Evolutionary conservation across 1,140 invertebrate genomes (phyloP), one percentile per base, ranked within the genome.

Genomic region (Micrasema minimum): DNA sequence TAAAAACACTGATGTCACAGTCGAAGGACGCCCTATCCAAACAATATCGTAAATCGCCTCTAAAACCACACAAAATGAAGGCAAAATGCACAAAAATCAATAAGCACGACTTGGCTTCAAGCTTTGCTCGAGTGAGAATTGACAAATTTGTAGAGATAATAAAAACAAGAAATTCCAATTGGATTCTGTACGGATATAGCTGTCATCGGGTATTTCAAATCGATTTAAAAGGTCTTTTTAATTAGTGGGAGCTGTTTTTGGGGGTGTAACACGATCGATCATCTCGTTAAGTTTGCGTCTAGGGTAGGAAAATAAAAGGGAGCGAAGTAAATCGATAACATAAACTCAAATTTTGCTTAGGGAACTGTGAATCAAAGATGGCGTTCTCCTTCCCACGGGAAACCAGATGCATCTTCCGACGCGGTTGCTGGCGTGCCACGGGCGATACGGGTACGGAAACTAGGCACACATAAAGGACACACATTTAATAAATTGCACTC

Each of bases 1-100:
- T 55, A 67, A 67, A 67, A 57, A 41, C 66, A 57, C 50, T 57
- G 66, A 67, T 67, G 66, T 67, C 66, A 67, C 18, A 45, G 12
- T 46, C 10, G 31, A 61, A 37, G 57, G 35, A 23, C 23, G 43
- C 7, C 11, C 1, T 7, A 12, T n/a, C 23, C 26, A 64, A 46
- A 45, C 61, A 64, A 46, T 26, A 5, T 46, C 37, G 35, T 61
- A 41, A 61, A 37, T 35, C 14, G 5, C 11, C 26, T 46, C 12
- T 6, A 48, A 64, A 64, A 48, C 10, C 20, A 38, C 10, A 31
- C 41, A 64, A 64, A 45, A 48, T 31, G 14, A 26, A 22, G 23
- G 12, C 43, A 46, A 64, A 64, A 46, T 64, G 61, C 20, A 23
- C 7, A 38, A 66, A 65, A 66, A 66, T 66, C 64, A 37, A 66